phyloP scores from a whole-genome alignment of 1,140 invertebrate species.

The Heliconius congener region DNA sequence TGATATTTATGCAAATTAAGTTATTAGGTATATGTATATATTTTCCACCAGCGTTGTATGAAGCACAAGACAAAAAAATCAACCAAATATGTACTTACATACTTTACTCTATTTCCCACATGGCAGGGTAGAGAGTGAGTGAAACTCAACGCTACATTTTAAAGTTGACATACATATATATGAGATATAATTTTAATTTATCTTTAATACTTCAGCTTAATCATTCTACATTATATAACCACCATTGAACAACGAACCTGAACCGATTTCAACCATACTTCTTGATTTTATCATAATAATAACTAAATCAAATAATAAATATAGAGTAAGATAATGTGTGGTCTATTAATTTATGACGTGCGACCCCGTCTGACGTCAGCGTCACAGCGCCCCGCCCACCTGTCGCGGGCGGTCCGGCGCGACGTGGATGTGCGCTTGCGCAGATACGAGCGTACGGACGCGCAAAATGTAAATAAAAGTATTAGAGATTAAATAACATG shows the following conservation, averaged over 20 bases:
- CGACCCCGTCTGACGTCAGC: constrained; percentile 57
- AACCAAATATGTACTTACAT: no score
- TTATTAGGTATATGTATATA: no score
- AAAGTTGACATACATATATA: no score
- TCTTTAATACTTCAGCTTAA: no score
- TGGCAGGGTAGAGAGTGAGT: no score
- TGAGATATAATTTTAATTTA: no score
- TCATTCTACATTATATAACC: neutral
- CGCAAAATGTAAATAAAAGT: constrained; percentile 30
- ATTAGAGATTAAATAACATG: neutral
- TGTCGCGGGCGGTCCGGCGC: constrained; percentile 67
- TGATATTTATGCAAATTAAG: no score
- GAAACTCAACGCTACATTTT: no score
- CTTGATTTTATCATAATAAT: neutral
- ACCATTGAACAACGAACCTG: neutral
- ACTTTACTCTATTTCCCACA: no score
- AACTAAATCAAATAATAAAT: constrained; percentile 5
- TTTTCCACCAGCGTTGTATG: no score
- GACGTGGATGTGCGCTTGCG: constrained; percentile 60
- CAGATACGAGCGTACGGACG: constrained; percentile 46
- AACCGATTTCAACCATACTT: neutral
- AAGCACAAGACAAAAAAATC: no score
- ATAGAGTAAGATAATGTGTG: constrained; percentile 12
- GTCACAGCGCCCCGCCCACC: constrained; percentile 67
- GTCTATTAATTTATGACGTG: constrained; percentile 29